Evolutionary conservation across 64 coral and sea anemone species (phyloP).

Genomic region (Montipora foliosa): DNA sequence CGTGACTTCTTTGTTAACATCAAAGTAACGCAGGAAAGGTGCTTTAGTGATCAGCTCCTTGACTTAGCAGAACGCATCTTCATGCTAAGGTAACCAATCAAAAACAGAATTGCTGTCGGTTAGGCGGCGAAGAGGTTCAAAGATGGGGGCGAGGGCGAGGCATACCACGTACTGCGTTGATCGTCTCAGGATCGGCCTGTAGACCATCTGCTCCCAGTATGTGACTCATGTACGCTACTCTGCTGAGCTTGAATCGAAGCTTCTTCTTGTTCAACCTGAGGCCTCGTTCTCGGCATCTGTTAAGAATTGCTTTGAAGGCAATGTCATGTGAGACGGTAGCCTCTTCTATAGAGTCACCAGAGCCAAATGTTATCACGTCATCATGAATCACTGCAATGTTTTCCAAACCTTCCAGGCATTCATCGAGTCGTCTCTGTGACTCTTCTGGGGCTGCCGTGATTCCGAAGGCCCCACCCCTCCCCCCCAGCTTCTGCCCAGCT

Average conservation of each 20-base stretch:
- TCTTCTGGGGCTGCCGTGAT: slow-evolving; percentile 35
- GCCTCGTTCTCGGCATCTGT: slow-evolving; percentile 9
- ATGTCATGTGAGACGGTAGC: neutral
- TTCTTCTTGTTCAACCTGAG: neutral
- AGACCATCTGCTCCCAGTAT: neutral
- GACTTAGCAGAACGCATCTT: slow-evolving; percentile 52
- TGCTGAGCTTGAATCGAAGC: neutral
- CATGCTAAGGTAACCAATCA: slow-evolving; percentile 15
- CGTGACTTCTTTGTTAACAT: slow-evolving; percentile 8
- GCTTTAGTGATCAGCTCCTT: slow-evolving; percentile 23
- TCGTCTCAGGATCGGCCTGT: slow-evolving; percentile 8
- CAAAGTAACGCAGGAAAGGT: slow-evolving; percentile 40
- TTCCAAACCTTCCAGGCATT: slow-evolving; percentile 31
- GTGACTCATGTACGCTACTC: slow-evolving; percentile 10
- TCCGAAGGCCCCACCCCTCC: slow-evolving; percentile 17
- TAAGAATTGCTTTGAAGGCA: neutral
- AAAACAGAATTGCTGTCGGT: neutral
- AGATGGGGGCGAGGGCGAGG: neutral
- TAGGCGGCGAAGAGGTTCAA: neutral
- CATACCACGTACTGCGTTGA: neutral
- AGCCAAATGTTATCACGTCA: slow-evolving; percentile 34
- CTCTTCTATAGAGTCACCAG: neutral
- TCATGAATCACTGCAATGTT: slow-evolving; percentile 13
- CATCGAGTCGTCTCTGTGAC: slow-evolving; percentile 12
- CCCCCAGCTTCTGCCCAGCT: slow-evolving; percentile 55